phyloP scores from a whole-genome alignment of 2,113 vertebrate genomes.

The Rhinopomastus cyanomelas region DNA sequence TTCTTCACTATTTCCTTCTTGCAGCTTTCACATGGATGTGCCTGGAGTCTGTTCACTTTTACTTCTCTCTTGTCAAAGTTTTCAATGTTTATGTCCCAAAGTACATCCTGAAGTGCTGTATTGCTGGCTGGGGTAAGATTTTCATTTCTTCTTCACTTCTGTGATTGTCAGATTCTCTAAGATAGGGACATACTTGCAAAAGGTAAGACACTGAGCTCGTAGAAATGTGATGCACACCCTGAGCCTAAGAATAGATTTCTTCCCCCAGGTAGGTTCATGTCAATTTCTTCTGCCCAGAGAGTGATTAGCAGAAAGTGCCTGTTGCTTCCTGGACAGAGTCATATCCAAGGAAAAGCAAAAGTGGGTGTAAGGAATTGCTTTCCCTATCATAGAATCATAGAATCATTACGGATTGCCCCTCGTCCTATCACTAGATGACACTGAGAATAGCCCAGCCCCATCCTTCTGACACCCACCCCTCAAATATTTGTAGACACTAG shows the following conservation, averaged over 20 bases:
- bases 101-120: constrained; percentile 87
- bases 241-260: not conserved
- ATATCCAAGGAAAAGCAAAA: not conserved
- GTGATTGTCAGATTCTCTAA: not conserved
- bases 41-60: constrained; percentile 88
- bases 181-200: not conserved
- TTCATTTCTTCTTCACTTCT: not conserved
- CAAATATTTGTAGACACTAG: too few species aligned
- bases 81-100: constrained; percentile 86
- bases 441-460: too few species aligned
- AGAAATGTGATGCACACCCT: not conserved
- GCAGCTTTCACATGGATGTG: constrained; percentile 91
- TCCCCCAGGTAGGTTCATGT: not conserved
- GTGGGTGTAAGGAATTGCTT: not conserved
- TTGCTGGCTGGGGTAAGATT: constrained; percentile 87
- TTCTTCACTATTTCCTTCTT: constrained; percentile 86
- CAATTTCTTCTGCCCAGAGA: not conserved
- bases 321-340: not conserved
- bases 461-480: too few species aligned
- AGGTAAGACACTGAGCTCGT: not conserved
- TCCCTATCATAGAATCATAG: too few species aligned
- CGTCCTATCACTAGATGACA: too few species aligned
- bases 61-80: constrained; percentile 87
- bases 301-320: not conserved
- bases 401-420: too few species aligned